Conservation (phyloP, 2,797 vertebrate species). For the Ctenosaura bakeri region DNA sequence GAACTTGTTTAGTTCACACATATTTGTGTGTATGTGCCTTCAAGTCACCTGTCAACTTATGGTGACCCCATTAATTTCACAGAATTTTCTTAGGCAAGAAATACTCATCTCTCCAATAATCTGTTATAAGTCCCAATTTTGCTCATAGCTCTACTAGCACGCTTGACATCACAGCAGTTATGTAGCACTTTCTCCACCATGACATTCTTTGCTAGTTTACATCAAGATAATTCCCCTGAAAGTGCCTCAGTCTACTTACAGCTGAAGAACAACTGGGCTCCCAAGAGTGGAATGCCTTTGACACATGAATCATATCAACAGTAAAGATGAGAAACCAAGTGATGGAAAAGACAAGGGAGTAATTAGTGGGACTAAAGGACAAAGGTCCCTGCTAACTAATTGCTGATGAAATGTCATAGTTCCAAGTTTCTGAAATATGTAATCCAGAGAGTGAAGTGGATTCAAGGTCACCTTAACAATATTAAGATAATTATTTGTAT, state of each 20-base stretch:
- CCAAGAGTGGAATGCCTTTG: neutral
- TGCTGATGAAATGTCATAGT: neutral
- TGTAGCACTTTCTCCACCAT: neutral
- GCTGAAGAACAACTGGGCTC: neutral
- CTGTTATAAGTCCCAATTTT: neutral
- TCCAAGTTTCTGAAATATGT: neutral
- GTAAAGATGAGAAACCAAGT: neutral
- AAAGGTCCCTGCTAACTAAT: neutral
- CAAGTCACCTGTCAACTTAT: too few relatives aligned
- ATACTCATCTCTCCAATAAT: neutral
- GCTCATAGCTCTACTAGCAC: neutral
- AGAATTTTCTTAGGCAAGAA: too few relatives aligned
- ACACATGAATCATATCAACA: neutral
- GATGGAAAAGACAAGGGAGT: neutral
- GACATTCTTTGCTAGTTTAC: neutral
- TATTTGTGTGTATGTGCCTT: too few relatives aligned
- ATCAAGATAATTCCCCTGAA: neutral
- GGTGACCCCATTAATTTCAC: too few relatives aligned
- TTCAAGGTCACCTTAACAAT: neutral
- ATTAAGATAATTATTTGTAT: neutral
- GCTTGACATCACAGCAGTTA: neutral
- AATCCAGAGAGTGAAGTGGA: neutral
- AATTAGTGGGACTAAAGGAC: neutral
- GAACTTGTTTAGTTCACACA: neutral
- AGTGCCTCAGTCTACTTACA: neutral